These are phyloP conservation scores for Calameuta idolon DNA, from an alignment of 2,888 invertebrate species.

Conservation along the genomic window DNA sequence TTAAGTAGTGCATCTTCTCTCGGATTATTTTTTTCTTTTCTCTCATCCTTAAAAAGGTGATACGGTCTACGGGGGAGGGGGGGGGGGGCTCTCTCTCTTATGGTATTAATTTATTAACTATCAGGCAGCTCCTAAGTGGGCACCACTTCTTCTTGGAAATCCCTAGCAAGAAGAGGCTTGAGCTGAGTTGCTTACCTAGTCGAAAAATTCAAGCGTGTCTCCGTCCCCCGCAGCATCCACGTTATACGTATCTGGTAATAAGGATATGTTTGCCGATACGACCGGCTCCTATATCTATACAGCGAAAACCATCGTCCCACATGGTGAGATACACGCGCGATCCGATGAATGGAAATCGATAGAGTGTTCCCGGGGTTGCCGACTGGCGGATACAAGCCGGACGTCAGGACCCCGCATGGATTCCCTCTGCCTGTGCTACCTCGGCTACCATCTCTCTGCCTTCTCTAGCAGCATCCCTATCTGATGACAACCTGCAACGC, in stretches of 20 bases:
- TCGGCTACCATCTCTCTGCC: conserved; percentile 11
- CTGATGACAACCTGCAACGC: conserved; percentile 38
- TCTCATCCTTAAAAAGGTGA: neutral
- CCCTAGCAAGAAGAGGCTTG: neutral
- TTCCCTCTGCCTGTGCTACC: conserved; percentile 7
- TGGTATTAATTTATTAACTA: conserved; percentile 46
- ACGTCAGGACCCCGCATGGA: conserved; percentile 6
- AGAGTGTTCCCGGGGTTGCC: conserved; percentile 6
- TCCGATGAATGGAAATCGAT: conserved; percentile 10
- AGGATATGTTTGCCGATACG: neutral
- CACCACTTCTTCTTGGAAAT: neutral
- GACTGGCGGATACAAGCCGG: conserved; percentile 7
- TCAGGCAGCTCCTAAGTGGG: neutral
- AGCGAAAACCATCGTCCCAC: neutral
- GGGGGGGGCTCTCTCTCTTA: too few species aligned
- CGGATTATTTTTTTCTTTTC: neutral
- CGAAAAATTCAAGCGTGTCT: neutral
- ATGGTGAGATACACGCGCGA: conserved; percentile 4
- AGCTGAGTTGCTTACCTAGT: neutral
- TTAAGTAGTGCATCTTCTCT: neutral
- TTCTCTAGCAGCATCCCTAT: conserved; percentile 27
- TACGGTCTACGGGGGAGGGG: neutral
- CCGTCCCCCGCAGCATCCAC: neutral
- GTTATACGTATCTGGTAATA: neutral
- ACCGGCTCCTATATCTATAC: neutral